Percentiles rank a stretch among this genome's conserved stretches.
Conservation (phyloP, 1,140 invertebrate species). For the Bombus sylvicola region DNA sequence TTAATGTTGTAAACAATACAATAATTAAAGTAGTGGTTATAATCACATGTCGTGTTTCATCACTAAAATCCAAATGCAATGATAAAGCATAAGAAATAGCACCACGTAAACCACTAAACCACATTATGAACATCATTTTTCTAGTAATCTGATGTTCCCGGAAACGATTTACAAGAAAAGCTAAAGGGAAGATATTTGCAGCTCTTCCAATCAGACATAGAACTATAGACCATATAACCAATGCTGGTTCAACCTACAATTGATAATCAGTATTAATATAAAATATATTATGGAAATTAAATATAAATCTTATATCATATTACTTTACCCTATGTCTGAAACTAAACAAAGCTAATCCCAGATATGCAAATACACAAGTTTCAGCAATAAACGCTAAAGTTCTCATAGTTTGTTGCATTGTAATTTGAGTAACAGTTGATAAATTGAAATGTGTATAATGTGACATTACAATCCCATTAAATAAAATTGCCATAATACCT, state of each 20-base stretch:
- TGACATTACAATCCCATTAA: slow-evolving; percentile 99
- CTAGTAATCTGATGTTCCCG: slow-evolving; percentile 98
- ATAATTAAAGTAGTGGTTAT: slow-evolving; percentile 99
- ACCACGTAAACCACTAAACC: slow-evolving; percentile 98
- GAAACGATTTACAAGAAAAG: slow-evolving; percentile 96
- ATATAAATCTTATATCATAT: slow-evolving; percentile 3
- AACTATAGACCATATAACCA: slow-evolving; percentile 96
- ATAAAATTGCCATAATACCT: slow-evolving; percentile 99
- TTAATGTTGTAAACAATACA: slow-evolving; percentile 96
- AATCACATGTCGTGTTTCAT: slow-evolving; percentile 96
- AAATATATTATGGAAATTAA: slow-evolving; percentile 10
- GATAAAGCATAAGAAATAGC: slow-evolving; percentile 99
- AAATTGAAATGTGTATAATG: slow-evolving; percentile 99
- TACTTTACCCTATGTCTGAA: slow-evolving; percentile 89
- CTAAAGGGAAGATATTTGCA: slow-evolving; percentile 98
- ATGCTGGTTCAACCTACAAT: slow-evolving; percentile 87
- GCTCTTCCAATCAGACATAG: slow-evolving; percentile 96
- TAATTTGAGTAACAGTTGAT: slow-evolving; percentile 99
- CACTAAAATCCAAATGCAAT: slow-evolving; percentile 96
- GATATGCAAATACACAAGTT: slow-evolving; percentile 99
- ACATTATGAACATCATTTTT: slow-evolving; percentile 99
- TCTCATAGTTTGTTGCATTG: slow-evolving; percentile 99
- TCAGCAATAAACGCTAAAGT: slow-evolving; percentile 99
- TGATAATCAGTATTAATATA: slow-evolving; percentile 24
- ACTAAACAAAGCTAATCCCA: slow-evolving; percentile 98